Evolutionary conservation across 2,113 vertebrate genomes (phyloP), one percentile per base, ranked within the genome.

Genomic region (Hyperoodon ampullatus): DNA sequence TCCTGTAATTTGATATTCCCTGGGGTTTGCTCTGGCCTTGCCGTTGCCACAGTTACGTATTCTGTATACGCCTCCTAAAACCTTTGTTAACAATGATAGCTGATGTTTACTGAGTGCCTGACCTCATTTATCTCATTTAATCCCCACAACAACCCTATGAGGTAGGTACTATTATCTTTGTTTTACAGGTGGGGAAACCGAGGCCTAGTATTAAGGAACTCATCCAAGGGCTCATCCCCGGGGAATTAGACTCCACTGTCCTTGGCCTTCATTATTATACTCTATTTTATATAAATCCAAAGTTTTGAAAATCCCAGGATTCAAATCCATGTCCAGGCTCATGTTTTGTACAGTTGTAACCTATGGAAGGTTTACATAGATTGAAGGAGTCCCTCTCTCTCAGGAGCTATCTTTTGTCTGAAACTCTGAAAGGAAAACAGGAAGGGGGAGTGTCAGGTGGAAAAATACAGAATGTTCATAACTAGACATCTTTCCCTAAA

Each of bases 391-490:
- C 13, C 53, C 14, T 39, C 8, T 78, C 11, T 44, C 24, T 6
- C 24, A 15, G 30, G 26, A 39, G 5, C 7, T 53, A 13, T 18
- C 66, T 95, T 93, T 75, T 47, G 44, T 55, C 47, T 81, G 33
- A 87, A 50, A 81, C 39, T 23, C 78, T 95, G 72, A 30, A 30
- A 87, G 55, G 58, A 78, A 78, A 66, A 83, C 35, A 35, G 23
- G 16, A 50, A 83, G 33, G 44, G 26, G 44, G n/a, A 68, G 1
- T 30, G 42, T 68, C 75, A 85, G 71, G 30, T 66, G 58, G 85
- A 85, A 93, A 97, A 75, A 61, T 60, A 78, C 53, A 74, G 63
- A 86, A 18, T 14, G 28, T 44, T 74, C 53, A 70, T 81, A 93
- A 58, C 74, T 2, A 88, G 33, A 70, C 72, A 71, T 68, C 23